A percentile compares a stretch with the other conserved stretches of the same genome.
Conservation (phyloP, 2,888 invertebrate genomes). For the Ornithoptera alexandrae region DNA sequence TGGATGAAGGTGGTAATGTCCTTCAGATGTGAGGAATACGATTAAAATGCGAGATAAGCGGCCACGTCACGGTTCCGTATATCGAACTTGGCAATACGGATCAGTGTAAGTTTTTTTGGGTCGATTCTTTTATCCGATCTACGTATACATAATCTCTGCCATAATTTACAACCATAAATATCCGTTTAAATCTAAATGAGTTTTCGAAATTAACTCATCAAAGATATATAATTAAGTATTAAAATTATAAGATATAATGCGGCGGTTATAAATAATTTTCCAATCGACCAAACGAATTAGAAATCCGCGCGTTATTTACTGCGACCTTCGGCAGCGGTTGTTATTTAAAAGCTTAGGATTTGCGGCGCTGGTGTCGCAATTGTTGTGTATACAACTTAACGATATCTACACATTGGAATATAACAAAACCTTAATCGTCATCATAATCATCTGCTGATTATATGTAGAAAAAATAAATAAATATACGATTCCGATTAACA, state of each 20-base stretch:
- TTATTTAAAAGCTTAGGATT: slow-evolving; percentile 65
- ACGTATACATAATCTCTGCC: slow-evolving; percentile 4
- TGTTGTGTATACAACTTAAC: too few relatives aligned
- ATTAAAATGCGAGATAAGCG: too few relatives aligned
- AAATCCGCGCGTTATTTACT: slow-evolving; percentile 40
- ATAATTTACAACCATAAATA: slow-evolving; percentile 21
- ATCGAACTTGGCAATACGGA: too few relatives aligned
- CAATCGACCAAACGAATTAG: slow-evolving; percentile 39
- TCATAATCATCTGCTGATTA: too few relatives aligned
- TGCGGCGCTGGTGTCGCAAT: slow-evolving; percentile 34
- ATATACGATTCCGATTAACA: too few relatives aligned
- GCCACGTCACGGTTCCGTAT: too few relatives aligned
- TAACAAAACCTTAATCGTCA: too few relatives aligned
- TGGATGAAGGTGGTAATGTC: too few relatives aligned
- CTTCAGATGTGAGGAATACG: too few relatives aligned
- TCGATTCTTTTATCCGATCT: background rate
- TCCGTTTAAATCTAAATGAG: slow-evolving; percentile 5
- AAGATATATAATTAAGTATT: slow-evolving; percentile 26
- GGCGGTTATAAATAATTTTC: slow-evolving; percentile 33
- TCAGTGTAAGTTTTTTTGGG: too few relatives aligned
- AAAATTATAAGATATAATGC: slow-evolving; percentile 26
- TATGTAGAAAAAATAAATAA: too few relatives aligned
- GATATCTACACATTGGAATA: too few relatives aligned
- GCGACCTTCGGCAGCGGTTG: slow-evolving; percentile 39
- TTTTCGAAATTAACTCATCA: slow-evolving; percentile 20